phyloP scores from a whole-genome alignment of 2,888 invertebrate genomes.

The Drosophila sordidapex region DNA sequence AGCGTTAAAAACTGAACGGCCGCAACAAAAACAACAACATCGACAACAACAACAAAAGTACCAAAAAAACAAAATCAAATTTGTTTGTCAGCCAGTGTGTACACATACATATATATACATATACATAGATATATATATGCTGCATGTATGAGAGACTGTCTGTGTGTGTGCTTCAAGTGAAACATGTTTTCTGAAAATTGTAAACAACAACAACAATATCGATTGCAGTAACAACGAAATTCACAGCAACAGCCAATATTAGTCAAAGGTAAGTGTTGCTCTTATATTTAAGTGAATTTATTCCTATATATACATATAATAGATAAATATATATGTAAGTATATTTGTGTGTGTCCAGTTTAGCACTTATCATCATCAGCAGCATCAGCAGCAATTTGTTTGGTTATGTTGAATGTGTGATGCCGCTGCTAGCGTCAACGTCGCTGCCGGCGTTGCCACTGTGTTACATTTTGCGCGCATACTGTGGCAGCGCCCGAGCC shows the following conservation, averaged over 20 bases:
- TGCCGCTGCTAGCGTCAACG: slow-evolving; percentile 61
- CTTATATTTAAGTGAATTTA: slow-evolving; percentile 16
- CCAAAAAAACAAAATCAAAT: slow-evolving; percentile 40
- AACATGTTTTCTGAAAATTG: slow-evolving; percentile 67
- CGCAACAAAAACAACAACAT: slow-evolving; percentile 42
- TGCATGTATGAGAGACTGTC: slow-evolving; percentile 32
- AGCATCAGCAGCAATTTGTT: slow-evolving; percentile 49
- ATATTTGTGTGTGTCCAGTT: slow-evolving; percentile 1
- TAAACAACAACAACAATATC: slow-evolving; percentile 29
- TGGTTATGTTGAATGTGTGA: slow-evolving; percentile 69
- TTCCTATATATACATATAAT: not conserved
- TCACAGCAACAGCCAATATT: slow-evolving; percentile 42
- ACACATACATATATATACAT: slow-evolving; percentile 14
- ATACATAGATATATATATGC: slow-evolving; percentile 18
- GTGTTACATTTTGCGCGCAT: slow-evolving; percentile 59
- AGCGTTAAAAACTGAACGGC: slow-evolving; percentile 32
- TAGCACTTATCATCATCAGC: slow-evolving; percentile 48
- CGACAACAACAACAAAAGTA: slow-evolving; percentile 34
- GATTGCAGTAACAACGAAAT: slow-evolving; percentile 31
- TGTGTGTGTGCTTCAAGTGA: slow-evolving; percentile 56
- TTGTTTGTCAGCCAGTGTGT: slow-evolving; percentile 37
- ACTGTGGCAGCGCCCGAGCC: slow-evolving; percentile 51
- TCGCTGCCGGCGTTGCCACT: slow-evolving; percentile 60
- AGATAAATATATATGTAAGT: not conserved
- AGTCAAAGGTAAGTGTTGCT: slow-evolving; percentile 50